Conservation (phyloP, 2,113 vertebrate genomes). For the Gymnobelideus leadbeateri region DNA sequence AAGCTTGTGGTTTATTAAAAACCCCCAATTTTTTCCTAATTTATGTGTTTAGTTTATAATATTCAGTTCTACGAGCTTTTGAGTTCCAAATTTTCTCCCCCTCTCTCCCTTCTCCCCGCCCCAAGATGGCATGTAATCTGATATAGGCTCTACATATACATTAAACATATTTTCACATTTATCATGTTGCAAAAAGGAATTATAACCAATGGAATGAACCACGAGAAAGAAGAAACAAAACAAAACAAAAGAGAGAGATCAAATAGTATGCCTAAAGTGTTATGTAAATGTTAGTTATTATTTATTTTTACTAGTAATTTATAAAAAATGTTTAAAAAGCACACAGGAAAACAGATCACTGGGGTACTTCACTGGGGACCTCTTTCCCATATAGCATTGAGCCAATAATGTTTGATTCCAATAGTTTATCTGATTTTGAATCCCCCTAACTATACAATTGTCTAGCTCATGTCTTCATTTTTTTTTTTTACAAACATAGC, state of each 20-base stretch:
- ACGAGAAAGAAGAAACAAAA: too few relatives aligned
- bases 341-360: neutral
- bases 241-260: too few relatives aligned
- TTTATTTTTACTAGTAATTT: neutral
- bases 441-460: too few relatives aligned
- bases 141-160: too few relatives aligned
- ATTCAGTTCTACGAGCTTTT: too few relatives aligned
- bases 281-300: neutral
- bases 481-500: neutral
- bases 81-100: too few relatives aligned
- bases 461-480: neutral
- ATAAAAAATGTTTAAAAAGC: neutral
- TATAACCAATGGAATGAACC: too few relatives aligned
- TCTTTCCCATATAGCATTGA: neutral
- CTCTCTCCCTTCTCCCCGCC: too few relatives aligned
- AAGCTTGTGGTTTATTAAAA: neutral
- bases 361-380: neutral
- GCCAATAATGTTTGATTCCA: neutral
- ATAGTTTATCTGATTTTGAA: neutral
- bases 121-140: too few relatives aligned
- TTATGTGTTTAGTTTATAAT: too few relatives aligned
- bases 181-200: too few relatives aligned
- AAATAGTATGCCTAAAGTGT: neutral
- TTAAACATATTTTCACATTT: too few relatives aligned
- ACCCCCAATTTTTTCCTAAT: neutral